These are phyloP conservation scores for Parasteatoda lunata DNA, from an alignment of 2,888 invertebrate species.

Conservation along the genomic window DNA sequence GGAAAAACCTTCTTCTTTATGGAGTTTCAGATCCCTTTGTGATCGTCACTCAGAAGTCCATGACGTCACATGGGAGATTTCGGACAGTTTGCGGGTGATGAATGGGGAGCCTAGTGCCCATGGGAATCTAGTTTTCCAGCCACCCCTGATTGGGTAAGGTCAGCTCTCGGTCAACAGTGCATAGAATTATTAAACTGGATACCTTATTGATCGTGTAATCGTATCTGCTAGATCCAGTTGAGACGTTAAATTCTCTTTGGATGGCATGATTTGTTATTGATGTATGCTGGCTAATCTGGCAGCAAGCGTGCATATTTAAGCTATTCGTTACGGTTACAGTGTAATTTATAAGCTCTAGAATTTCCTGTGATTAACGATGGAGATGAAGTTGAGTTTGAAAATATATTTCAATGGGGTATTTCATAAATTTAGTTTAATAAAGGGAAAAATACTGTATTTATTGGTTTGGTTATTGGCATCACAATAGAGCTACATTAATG, in stretches of 20 bases:
- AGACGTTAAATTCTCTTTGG: neutral
- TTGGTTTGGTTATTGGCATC: too few species aligned
- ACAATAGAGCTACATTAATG: too few species aligned
- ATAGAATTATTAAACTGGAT: conserved; percentile 49
- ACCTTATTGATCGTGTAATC: conserved; percentile 51
- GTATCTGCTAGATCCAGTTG: neutral
- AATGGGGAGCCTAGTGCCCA: conserved; percentile 30
- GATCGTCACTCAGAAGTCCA: conserved; percentile 48
- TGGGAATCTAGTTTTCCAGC: conserved; percentile 22
- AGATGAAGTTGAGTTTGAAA: too few species aligned
- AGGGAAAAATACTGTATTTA: too few species aligned
- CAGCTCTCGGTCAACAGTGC: conserved; percentile 21
- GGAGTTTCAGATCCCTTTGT: conserved; percentile 16
- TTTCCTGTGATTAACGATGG: too few species aligned
- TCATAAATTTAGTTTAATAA: too few species aligned
- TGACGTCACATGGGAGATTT: conserved; percentile 41
- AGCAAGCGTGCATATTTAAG: neutral
- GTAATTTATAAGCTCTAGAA: too few species aligned
- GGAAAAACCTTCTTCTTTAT: conserved; percentile 7
- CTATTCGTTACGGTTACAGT: neutral
- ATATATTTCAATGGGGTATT: too few species aligned
- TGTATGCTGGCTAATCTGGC: conserved; percentile 1
- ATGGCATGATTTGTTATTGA: neutral
- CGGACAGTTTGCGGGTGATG: conserved; percentile 43
- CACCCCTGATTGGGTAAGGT: conserved; percentile 46